These are phyloP conservation scores for Lepus americanus DNA, from an alignment of 2,113 vertebrate genomes.

Conservation along the genomic window DNA sequence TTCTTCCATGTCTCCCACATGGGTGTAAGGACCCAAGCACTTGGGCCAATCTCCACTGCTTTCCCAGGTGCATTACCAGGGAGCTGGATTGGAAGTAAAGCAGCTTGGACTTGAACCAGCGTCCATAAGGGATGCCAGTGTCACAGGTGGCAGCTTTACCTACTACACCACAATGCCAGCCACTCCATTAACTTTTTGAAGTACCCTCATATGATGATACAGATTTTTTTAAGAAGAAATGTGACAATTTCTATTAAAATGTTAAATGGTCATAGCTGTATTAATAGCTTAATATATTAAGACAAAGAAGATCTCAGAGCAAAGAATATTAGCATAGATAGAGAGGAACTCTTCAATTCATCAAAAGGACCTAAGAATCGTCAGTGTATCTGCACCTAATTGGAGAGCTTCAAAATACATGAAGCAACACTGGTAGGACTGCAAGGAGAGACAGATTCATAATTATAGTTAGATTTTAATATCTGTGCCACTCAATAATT, in stretches of 20 bases:
- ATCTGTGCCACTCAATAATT: slow-evolving; percentile 32
- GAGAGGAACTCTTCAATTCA: slow-evolving; percentile 42
- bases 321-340: slow-evolving; percentile 31
- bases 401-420: slow-evolving; percentile 47
- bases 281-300: not conserved
- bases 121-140: too few species aligned
- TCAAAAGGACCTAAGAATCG: not conserved
- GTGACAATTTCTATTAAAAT: slow-evolving; percentile 51
- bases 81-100: too few species aligned
- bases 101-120: too few species aligned
- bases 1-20: too few species aligned
- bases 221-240: not conserved
- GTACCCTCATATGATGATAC: not conserved
- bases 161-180: too few species aligned
- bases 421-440: slow-evolving; percentile 24
- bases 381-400: slow-evolving; percentile 28
- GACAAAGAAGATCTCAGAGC: slow-evolving; percentile 46
- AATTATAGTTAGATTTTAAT: slow-evolving; percentile 54
- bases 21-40: too few species aligned
- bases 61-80: too few species aligned
- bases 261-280: slow-evolving; percentile 14
- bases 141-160: too few species aligned
- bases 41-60: too few species aligned
- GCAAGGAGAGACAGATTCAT: slow-evolving; percentile 13
- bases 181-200: too few species aligned